Evolutionary conservation across 2,888 invertebrate species (phyloP), one percentile per base, ranked within the genome.

Genomic region (Coelopa pilipes): DNA sequence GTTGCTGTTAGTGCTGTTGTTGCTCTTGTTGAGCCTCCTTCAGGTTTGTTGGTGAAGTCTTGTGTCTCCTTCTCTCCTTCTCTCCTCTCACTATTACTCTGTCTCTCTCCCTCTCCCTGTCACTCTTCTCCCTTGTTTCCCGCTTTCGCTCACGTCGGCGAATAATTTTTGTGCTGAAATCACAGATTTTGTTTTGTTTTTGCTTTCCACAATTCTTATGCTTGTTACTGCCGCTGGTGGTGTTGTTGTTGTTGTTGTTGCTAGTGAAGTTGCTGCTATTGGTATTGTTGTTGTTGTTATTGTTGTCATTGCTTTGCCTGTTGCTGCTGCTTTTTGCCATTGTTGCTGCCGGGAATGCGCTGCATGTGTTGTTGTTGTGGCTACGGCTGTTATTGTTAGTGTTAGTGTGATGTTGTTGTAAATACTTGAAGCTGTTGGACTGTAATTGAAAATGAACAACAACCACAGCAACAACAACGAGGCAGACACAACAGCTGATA

Each of bases 371-470:
- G 47, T 47, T 63, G 46, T 46, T 63, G 59, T 60, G 50, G 70
- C 24, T 62, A 24, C 62, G 49, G 49, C 15, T 21, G 13, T 66
- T 50, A 21, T 66, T 50, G 15, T 49, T 53, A n/a, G 34, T 11
- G 7, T 53, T 45, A n/a, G 24, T 15, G 21, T 63, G 1, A 9
- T 62, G 1, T 46, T 45, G 10, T 46, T 63, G 59, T 45, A 13
- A 55, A 17, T 69, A 68, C 17, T 68, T 68, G 24, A 9, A 45
- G 55, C 47, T 66, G 21, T 66, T 69, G 69, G 57, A 9, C 45
- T 66, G 24, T 66, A 66, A 66, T 66, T 69, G 69, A 57, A 69
- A 57, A 59, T 46, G 69, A 45, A 50, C 34, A 34, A 34, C 7
- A 34, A 34, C 34, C 2, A 34, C 67, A 45, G 55, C 55, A 24